These are phyloP conservation scores for Drosophila cardini DNA, from an alignment of 1,140 invertebrate genomes.

Conservation along the genomic window DNA sequence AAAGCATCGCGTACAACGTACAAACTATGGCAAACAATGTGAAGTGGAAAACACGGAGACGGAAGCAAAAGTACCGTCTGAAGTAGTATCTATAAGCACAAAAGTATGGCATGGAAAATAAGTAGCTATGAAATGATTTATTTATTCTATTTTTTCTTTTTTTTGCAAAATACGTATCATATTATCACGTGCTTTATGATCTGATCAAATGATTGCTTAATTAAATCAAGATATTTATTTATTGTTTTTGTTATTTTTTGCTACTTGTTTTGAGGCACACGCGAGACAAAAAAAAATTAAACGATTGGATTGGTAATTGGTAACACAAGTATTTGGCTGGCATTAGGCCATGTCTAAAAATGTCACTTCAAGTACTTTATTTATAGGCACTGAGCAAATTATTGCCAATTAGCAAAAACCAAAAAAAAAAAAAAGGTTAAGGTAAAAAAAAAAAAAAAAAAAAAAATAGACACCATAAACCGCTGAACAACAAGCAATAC, in stretches of 20 bases:
- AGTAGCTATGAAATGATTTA: too few species aligned
- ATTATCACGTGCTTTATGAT: slow-evolving; percentile 26
- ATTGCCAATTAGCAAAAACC: slow-evolving; percentile 52
- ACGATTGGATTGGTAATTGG: slow-evolving; percentile 18
- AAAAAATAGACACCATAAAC: slow-evolving; percentile 10
- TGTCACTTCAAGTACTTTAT: slow-evolving; percentile 45
- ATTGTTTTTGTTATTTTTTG: background rate
- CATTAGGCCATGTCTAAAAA: slow-evolving; percentile 42
- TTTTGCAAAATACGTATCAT: too few species aligned
- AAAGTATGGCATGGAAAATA: background rate
- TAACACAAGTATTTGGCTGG: slow-evolving; percentile 11
- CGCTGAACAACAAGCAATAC: slow-evolving; percentile 20
- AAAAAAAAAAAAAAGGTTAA: slow-evolving; percentile 3
- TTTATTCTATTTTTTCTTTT: too few species aligned
- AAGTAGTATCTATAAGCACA: slow-evolving; percentile 6
- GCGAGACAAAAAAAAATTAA: slow-evolving; percentile 2
- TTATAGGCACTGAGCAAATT: slow-evolving; percentile 65
- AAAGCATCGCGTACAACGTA: slow-evolving; percentile 22
- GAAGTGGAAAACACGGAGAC: slow-evolving; percentile 36
- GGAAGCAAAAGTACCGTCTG: slow-evolving; percentile 35
- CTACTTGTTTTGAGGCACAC: slow-evolving; percentile 3
- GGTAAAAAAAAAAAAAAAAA: background rate
- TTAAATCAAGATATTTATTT: background rate
- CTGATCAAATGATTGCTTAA: slow-evolving; percentile 17
- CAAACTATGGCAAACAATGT: slow-evolving; percentile 33